phyloP scores from a whole-genome alignment of 2,888 invertebrate genomes.

The Cryptocephalus moraei region DNA sequence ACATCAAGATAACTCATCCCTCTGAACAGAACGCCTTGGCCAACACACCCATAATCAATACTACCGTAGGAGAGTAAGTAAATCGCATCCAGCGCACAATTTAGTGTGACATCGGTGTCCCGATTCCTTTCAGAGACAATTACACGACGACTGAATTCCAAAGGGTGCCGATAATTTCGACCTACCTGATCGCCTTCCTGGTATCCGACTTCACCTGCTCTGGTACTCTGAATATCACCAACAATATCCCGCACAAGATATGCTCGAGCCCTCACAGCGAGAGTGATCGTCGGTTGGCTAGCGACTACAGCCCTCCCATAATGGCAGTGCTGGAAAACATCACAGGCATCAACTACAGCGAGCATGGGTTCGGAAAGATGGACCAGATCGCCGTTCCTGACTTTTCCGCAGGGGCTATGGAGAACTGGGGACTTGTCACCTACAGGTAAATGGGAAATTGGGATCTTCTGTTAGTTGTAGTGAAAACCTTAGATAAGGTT shows the following conservation, averaged over 20 bases:
- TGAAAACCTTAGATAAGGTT: no score
- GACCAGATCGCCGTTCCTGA: slow-evolving; percentile 77
- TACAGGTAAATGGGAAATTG: slow-evolving; percentile 46
- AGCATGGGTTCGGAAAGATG: slow-evolving; percentile 54
- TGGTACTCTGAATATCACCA: slow-evolving; percentile 5
- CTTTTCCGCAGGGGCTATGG: slow-evolving; percentile 79
- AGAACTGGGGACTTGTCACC: slow-evolving; percentile 83
- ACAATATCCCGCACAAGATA: slow-evolving; percentile 11
- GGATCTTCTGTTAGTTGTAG: not conserved
- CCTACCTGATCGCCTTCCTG: slow-evolving; percentile 76
- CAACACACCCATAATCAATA: slow-evolving; percentile 11
- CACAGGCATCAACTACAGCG: slow-evolving; percentile 24
- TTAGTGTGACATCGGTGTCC: no score
- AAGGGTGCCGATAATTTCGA: slow-evolving; percentile 59
- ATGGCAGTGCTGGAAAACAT: slow-evolving; percentile 12
- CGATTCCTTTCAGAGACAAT: not conserved
- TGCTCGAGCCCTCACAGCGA: slow-evolving; percentile 16
- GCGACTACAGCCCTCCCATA: slow-evolving; percentile 14
- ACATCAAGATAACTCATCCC: slow-evolving; percentile 36
- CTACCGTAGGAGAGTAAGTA: slow-evolving; percentile 5
- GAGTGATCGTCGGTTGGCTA: slow-evolving; percentile 11
- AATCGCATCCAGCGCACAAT: not conserved
- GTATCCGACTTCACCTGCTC: slow-evolving; percentile 58
- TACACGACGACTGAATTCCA: slow-evolving; percentile 20
- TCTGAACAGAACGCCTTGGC: slow-evolving; percentile 16